A percentile compares a stretch with the other conserved stretches of the same genome.
phyloP scores from a whole-genome alignment of 2,888 invertebrate species.

The Cephalotes varians region DNA sequence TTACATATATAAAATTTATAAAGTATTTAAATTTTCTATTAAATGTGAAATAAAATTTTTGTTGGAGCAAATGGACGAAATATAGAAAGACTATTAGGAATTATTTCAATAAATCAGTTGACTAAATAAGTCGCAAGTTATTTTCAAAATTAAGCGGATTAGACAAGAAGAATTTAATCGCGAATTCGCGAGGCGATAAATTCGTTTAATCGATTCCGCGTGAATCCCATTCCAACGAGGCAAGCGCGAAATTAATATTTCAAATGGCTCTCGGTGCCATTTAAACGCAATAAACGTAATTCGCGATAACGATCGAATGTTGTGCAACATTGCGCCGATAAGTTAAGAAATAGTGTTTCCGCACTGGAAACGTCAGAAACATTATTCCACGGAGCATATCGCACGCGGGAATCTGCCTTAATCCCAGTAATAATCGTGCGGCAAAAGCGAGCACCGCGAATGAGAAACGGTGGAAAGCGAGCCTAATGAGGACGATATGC shows the following conservation, averaged over 20 bases:
- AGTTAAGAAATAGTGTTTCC: conserved; percentile 51
- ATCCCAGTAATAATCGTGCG: conserved; percentile 43
- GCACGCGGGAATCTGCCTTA: conserved; percentile 42
- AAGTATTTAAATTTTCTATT: not conserved
- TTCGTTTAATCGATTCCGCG: conserved; percentile 26
- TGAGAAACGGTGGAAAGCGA: conserved; percentile 55
- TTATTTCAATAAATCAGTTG: conserved; percentile 10
- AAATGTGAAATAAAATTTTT: not conserved
- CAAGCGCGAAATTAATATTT: conserved; percentile 54
- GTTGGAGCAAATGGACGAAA: not conserved
- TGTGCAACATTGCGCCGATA: conserved; percentile 46
- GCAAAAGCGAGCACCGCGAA: conserved; percentile 44
- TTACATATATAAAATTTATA: no score
- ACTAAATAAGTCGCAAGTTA: conserved; percentile 13
- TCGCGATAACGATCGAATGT: conserved; percentile 45
- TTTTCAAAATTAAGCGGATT: conserved; percentile 22
- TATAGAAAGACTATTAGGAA: not conserved
- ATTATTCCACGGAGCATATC: conserved; percentile 47
- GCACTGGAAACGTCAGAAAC: conserved; percentile 44
- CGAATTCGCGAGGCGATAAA: conserved; percentile 17
- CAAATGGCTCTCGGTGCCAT: not conserved
- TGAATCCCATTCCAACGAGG: conserved; percentile 34
- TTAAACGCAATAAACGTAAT: conserved; percentile 39
- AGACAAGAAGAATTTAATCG: conserved; percentile 16
- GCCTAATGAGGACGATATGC: conserved; percentile 54